These are phyloP conservation scores for Jacana jacana DNA, from an alignment of 2,113 vertebrate genomes.

Conservation along the genomic window DNA sequence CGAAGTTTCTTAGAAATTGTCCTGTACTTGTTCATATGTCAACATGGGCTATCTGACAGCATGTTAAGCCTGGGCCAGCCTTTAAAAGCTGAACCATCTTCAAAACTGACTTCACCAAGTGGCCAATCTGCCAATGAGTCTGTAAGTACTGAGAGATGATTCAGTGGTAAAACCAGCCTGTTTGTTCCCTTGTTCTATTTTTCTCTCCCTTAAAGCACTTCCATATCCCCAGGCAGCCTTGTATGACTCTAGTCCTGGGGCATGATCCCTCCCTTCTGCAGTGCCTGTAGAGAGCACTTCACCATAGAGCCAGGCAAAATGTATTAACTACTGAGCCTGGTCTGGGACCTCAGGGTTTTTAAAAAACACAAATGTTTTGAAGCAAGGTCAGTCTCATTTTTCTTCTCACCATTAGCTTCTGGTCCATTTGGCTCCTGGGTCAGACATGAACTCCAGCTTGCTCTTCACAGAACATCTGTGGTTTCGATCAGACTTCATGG, in stretches of 20 bases:
- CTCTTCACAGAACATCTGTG: not conserved
- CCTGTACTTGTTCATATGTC: not conserved
- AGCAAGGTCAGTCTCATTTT: not conserved
- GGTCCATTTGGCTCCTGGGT: not conserved
- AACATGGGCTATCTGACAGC: not conserved
- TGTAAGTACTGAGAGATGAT: not conserved
- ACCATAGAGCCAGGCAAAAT: not conserved
- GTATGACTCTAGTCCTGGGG: not conserved
- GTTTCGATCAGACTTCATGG: not conserved
- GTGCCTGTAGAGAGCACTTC: not conserved
- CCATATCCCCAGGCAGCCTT: not conserved
- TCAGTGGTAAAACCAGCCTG: not conserved
- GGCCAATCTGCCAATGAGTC: not conserved
- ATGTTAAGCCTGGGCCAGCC: not conserved
- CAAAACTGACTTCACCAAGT: not conserved
- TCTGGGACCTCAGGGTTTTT: not conserved
- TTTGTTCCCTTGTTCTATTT: not conserved
- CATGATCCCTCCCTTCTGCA: not conserved
- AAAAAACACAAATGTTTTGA: not conserved
- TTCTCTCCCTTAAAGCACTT: not conserved
- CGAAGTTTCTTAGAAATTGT: not conserved
- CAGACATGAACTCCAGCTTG: accelerated
- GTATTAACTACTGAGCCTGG: not conserved
- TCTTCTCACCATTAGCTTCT: not conserved
- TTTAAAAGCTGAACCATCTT: not conserved